A percentile compares a stretch with the other conserved stretches of the same genome.
phyloP scores from a whole-genome alignment of 2,797 vertebrate genomes.

The Heteromormyrus szaboi region DNA sequence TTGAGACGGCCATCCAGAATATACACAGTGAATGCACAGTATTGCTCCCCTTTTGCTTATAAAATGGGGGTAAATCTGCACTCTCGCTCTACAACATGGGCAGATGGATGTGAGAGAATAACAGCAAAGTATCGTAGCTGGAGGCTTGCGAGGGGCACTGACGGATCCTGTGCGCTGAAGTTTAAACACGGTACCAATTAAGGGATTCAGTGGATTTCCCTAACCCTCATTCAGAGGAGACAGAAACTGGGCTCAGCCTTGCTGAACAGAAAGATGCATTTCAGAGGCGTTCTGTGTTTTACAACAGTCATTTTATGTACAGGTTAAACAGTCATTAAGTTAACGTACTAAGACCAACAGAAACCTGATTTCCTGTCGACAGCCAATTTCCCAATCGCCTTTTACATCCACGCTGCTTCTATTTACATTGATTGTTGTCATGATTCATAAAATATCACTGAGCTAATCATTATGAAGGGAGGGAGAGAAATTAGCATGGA shows the following conservation, averaged over 20 bases:
- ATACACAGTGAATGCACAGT: conserved; percentile 16
- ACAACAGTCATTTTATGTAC: conserved; percentile 61
- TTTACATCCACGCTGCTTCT: neutral
- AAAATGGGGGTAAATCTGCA: neutral
- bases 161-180: neutral
- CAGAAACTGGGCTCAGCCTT: conserved; percentile 16
- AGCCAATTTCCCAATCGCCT: neutral
- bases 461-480: conserved; percentile 22
- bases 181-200: neutral
- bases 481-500: conserved; percentile 46
- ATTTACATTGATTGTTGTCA: conserved; percentile 16
- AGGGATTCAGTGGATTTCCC: neutral
- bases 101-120: neutral
- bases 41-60: conserved; percentile 4
- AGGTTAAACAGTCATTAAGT: conserved; percentile 58
- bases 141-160: neutral
- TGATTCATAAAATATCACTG: neutral
- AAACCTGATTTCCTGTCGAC: neutral
- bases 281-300: conserved; percentile 58
- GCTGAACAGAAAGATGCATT: conserved; percentile 53
- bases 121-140: neutral
- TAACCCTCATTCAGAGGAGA: neutral
- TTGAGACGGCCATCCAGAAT: neutral
- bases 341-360: conserved; percentile 23
- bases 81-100: neutral